A percentile compares a stretch with the other conserved stretches of the same genome.
phyloP scores from a whole-genome alignment of 2,797 vertebrate genomes.

The Eospalax fontanierii region DNA sequence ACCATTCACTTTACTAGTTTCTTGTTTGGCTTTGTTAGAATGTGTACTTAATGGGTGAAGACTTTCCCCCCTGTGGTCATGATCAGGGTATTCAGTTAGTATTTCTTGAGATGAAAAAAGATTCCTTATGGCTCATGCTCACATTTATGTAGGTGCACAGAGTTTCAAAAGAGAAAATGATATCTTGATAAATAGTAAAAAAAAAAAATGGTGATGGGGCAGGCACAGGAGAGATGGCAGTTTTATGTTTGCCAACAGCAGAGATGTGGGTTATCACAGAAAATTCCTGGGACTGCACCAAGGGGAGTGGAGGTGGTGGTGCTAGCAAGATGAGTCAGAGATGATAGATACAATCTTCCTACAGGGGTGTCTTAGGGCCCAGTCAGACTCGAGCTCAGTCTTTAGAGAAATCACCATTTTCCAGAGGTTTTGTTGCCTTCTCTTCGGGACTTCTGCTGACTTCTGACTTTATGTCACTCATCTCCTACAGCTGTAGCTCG shows the following conservation, averaged over 20 bases:
- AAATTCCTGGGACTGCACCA: neutral
- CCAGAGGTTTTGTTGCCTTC: neutral
- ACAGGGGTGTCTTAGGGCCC: neutral
- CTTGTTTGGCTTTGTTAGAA: neutral
- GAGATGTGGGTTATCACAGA: neutral
- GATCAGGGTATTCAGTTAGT: neutral
- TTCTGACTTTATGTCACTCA: neutral
- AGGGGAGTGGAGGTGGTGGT: neutral
- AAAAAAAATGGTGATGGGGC: neutral
- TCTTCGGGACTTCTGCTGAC: neutral
- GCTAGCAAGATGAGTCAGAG: neutral
- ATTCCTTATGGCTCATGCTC: neutral
- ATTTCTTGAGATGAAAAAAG: neutral
- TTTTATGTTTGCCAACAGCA: neutral
- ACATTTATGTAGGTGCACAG: neutral
- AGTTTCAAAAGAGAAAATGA: neutral
- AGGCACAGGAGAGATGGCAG: neutral
- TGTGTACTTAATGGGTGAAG: neutral
- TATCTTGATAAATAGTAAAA: neutral
- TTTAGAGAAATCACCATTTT: conserved; percentile 5
- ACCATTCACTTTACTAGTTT: neutral
- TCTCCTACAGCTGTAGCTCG: neutral
- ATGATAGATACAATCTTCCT: neutral
- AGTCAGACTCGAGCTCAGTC: neutral
- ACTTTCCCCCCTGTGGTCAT: neutral